A percentile compares a stretch with the other conserved stretches of the same genome.
Evolutionary conservation across 2,888 invertebrate genomes (phyloP).

Genomic region (Stomorhina lunata): DNA sequence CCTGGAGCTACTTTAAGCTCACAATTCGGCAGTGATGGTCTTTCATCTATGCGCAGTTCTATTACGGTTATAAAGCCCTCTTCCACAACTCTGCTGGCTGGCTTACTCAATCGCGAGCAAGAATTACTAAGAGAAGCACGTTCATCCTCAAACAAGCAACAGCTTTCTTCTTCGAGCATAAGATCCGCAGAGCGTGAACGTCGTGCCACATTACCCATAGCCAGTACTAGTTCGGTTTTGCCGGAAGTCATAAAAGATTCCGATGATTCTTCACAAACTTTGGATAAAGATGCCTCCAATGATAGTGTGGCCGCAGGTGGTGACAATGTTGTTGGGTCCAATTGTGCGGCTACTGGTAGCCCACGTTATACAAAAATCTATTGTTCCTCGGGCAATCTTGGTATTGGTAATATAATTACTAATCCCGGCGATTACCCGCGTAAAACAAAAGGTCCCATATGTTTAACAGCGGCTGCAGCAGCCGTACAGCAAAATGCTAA

Average conservation of each 20-base stretch:
- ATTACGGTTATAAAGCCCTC: constrained; percentile 89
- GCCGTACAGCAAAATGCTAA: constrained; percentile 45
- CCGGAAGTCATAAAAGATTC: constrained; percentile 55
- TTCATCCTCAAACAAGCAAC: constrained; percentile 33
- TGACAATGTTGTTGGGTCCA: neutral
- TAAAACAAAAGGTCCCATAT: constrained; percentile 78
- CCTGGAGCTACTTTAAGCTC: constrained; percentile 71
- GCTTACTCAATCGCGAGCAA: constrained; percentile 85
- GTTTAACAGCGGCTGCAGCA: constrained; percentile 71
- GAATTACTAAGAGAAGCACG: constrained; percentile 72
- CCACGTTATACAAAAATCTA: constrained; percentile 75
- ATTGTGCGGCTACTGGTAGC: constrained; percentile 66
- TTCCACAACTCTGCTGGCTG: constrained; percentile 90
- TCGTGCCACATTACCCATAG: constrained; percentile 74
- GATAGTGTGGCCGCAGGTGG: constrained; percentile 65
- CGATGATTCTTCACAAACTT: constrained; percentile 28
- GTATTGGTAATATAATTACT: constrained; percentile 76
- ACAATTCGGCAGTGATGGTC: constrained; percentile 75
- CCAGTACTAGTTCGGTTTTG: constrained; percentile 70
- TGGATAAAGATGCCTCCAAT: constrained; percentile 51
- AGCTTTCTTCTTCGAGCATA: constrained; percentile 42
- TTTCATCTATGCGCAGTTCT: constrained; percentile 70
- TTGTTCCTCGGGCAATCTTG: constrained; percentile 76
- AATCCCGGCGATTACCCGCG: constrained; percentile 78
- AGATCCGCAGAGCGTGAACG: constrained; percentile 73